Evolutionary conservation across 2,797 vertebrate species (phyloP), one percentile per base, ranked within the genome.

Genomic region (Hemitrygon akajei): DNA sequence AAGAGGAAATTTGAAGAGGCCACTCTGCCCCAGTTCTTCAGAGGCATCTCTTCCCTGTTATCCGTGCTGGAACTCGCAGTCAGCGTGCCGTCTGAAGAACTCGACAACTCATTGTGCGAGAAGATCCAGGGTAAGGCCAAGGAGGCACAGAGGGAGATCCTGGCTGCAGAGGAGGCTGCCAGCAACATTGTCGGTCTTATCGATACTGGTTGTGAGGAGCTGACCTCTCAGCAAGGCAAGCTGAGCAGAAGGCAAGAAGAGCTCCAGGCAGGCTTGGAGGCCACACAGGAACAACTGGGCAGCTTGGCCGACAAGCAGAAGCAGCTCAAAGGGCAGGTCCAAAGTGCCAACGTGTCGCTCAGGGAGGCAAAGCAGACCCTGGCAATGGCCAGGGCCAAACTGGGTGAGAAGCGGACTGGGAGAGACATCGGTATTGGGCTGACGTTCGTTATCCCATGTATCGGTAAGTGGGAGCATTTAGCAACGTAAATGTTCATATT

Each of bases 391-490:
- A 93, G 73, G 27, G 91, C 69, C 4, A 93, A 56, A 73, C 40
- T 14, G 71, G 71, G 71, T 27, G 91, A 93, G 25, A 93, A 93
- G 40, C 69, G 47, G 69, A 93, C 91, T 7, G 91, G 71, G 25
- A 93, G 91, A 76, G 91, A 93, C 37, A 76, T 93, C 0, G 91
- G 91, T n/a, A 93, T 93, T 76, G 91, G 91, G 1, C 10, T 93
- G 91, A 75, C 27, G 6, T 76, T 93, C 40, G 69, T 93, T 30
- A 9, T 93, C 25, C 91, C 91, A 27, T 93, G 91, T 58, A 76
- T 93, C 12, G 91, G 91, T 93, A 76, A 93, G 91, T 30, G 63
- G n/a, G 20, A 22, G 58, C 56, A 86, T 14, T 60, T 86, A 56
- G 16, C 11, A 86, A 60, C 7, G 5, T 22, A 75, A 25, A 75